Base-by-base conservation (phyloP, 2,888 invertebrate genomes). In the Lapara coniferarum region DNA sequence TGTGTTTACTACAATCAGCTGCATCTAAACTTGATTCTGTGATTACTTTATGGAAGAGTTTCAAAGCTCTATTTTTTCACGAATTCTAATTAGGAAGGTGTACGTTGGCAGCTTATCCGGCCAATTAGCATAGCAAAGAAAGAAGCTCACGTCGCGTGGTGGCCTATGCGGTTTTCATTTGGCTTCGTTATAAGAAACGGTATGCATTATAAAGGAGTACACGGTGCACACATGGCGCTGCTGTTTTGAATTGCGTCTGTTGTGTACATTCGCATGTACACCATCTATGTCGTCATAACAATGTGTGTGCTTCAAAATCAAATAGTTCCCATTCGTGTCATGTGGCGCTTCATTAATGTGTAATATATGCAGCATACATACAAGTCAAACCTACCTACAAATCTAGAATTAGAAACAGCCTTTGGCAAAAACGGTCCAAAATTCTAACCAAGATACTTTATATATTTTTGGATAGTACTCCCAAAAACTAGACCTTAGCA, bases 41-140 rank as follows among this genome's bases (percentile, higher is more conserved):
- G 49, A 49, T 49, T 63, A 14, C 37, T 12, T 78, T 78, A 78
- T 74, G 74, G 75, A 77, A 77, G 75, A 74, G 71, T 75, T 73
- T 63, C 68, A 74, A 74, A 76, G 71, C 69, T 73, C 73, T 77
- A 72, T 78, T 83, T 83, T 83, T 77, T 71, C 74, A 71, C 72
- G 72, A 78, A 74, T 81, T 82, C 82, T 87, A 86, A 85, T 85
- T 85, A 85, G 77, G 77, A 77, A 77, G 76, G 78, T 76, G 71
- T 77, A 79, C 76, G 80, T 81, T 85, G 82, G 83, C 81, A 81
- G 84, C 82, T 88, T 84, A 88, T 83, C 83, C 85, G 75, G 74
- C 85, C 83, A 88, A 89, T 89, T 89, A 89, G 87, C 86, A 87
- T 89, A 84, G 86, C 83, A 83, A 88, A 86, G 84, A 84, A 84